These are phyloP conservation scores for Lerista edwardsae DNA, from an alignment of 2,797 vertebrate species.

Conservation along the genomic window DNA sequence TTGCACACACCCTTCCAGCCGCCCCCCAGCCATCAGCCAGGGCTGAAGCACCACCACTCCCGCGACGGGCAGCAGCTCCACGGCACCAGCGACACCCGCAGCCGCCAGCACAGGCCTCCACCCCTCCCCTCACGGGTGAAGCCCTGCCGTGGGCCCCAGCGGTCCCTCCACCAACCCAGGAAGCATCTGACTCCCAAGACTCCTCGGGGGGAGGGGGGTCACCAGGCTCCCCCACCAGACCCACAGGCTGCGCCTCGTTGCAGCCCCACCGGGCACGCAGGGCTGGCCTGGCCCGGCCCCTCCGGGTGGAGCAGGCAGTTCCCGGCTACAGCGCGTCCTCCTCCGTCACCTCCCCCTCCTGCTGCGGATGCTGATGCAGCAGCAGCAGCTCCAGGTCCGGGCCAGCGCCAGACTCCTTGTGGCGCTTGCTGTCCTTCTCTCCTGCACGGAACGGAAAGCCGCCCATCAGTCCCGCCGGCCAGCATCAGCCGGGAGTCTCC, in stretches of 20 bases:
- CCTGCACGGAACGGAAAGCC: constrained; percentile 61
- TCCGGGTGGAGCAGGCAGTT: neutral
- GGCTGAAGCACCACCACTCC: too few relatives aligned
- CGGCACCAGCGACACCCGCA: neutral
- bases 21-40: neutral
- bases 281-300: constrained; percentile 11
- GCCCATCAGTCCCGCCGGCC: neutral
- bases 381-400: constrained; percentile 86
- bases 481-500: too few relatives aligned
- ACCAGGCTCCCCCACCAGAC: neutral
- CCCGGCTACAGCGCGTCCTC: constrained; percentile 57
- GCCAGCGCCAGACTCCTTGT: constrained; percentile 70
- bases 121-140: neutral
- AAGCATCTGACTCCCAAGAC: too few relatives aligned
- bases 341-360: constrained; percentile 63
- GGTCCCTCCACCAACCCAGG: neutral
- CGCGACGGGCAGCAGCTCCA: too few relatives aligned
- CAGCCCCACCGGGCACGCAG: neutral
- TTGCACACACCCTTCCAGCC: neutral
- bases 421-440: constrained; percentile 66
- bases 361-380: constrained; percentile 55
- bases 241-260: neutral
- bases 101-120: too few relatives aligned
- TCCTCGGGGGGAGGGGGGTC: too few relatives aligned
- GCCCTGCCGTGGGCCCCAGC: neutral